phyloP scores from a whole-genome alignment of 2,797 vertebrate species.

The Neoniphon sammara region DNA sequence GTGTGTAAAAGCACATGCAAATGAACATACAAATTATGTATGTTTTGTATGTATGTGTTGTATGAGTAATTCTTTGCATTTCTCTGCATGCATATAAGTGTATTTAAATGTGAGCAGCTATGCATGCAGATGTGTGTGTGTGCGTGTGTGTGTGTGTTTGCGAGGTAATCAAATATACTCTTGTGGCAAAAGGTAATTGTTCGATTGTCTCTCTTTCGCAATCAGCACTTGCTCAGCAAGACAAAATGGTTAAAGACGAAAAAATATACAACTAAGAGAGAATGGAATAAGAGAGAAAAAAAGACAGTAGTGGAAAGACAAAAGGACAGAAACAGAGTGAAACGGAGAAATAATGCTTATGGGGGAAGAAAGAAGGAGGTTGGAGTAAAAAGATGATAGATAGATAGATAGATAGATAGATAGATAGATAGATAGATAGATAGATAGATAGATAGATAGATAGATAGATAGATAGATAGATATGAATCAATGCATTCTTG shows the following conservation, averaged over 20 bases:
- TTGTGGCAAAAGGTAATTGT: slow-evolving; percentile 26
- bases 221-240: background rate
- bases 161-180: slow-evolving; percentile 37
- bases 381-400: background rate
- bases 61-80: too few relatives aligned
- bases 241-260: too few relatives aligned
- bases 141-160: background rate
- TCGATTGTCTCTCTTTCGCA: background rate
- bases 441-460: too few relatives aligned
- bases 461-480: too few relatives aligned
- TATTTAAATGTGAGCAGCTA: too few relatives aligned
- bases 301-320: background rate
- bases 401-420: background rate
- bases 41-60: too few relatives aligned
- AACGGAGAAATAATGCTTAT: too few relatives aligned
- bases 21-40: too few relatives aligned
- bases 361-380: too few relatives aligned
- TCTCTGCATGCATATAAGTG: too few relatives aligned
- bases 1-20: too few relatives aligned
- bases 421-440: background rate
- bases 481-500: too few relatives aligned
- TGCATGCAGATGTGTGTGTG: background rate
- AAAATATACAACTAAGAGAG: background rate
- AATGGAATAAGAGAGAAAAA: background rate
- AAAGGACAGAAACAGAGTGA: background rate